Evolutionary conservation across 2,888 invertebrate genomes (phyloP), one percentile per base, ranked within the genome.

Genomic region (Slavum lentiscoides): DNA sequence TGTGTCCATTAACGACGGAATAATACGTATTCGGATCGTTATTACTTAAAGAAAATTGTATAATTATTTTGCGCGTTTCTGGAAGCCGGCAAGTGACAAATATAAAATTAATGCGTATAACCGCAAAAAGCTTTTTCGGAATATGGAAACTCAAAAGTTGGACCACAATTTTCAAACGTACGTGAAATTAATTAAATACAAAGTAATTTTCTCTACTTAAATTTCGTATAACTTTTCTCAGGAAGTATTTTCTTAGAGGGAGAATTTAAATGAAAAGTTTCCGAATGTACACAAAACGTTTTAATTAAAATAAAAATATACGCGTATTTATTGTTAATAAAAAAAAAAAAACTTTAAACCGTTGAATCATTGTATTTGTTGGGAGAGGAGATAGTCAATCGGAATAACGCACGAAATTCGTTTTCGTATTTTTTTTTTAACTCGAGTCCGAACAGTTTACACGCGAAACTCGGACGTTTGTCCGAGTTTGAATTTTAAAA

Each of bases 131-230:
- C 74, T 74, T 74, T 64, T 64, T 4, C 55, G 37, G 8, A 55
- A 37, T n/a, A n/a, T 55, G 6, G 17, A 74, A 74, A 74, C 64
- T 64, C 39, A 21, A 64, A 74, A 66, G 55, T 74, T 55, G n/a
- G 55, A 21, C 21, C 37, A 66, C 37, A 13, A 7, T 62, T 73
- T 74, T 74, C 62, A 53, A 62, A 62, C 30, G 62, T 74, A 74
- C 61, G 53, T 74, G 62, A 62, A 53, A 74, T 74, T 74, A 74
- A 74, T 64, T 62, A 74, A 74, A 74, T 64, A 53, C 62, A 62
- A 74, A 64, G 53, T 66, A 66, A 64, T 66, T 66, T 66, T 55
- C 66, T 55, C 55, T 66, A 39, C 55, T 58, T 39, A 62, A 53
- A 37, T 64, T 74, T n/a, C 37, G 53, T 58, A n/a, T n/a, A 58